phyloP scores from a whole-genome alignment of 2,888 invertebrate species.

The Ptychoptera albimana region DNA sequence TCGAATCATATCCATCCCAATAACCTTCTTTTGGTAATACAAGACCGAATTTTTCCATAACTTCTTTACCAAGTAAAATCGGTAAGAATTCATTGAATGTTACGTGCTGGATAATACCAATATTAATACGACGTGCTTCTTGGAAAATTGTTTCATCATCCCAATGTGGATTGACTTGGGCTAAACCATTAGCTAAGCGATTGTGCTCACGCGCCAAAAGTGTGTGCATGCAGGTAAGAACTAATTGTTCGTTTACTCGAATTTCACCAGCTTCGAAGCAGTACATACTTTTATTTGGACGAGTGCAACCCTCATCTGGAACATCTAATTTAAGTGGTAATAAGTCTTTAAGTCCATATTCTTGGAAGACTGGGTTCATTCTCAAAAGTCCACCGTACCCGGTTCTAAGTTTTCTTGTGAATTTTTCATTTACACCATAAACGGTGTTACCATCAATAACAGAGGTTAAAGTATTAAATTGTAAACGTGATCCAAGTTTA shows the following conservation, averaged over 20 bases:
- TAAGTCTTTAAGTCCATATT: slow-evolving; percentile 75
- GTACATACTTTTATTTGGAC: slow-evolving; percentile 77
- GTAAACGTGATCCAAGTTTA: slow-evolving; percentile 66
- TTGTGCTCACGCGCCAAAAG: slow-evolving; percentile 86
- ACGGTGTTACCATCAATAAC: slow-evolving; percentile 80
- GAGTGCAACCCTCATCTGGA: slow-evolving; percentile 83
- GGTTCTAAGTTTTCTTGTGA: slow-evolving; percentile 63
- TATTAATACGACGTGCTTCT: slow-evolving; percentile 68
- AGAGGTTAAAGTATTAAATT: slow-evolving; percentile 75
- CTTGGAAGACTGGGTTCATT: slow-evolving; percentile 79
- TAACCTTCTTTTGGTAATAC: slow-evolving; percentile 60
- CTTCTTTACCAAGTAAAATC: slow-evolving; percentile 73
- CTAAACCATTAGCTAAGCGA: slow-evolving; percentile 57
- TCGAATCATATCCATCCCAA: slow-evolving; percentile 48
- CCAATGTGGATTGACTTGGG: slow-evolving; percentile 79
- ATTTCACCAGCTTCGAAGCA: slow-evolving; percentile 93
- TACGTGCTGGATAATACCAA: slow-evolving; percentile 77
- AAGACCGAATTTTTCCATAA: slow-evolving; percentile 81
- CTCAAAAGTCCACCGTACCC: slow-evolving; percentile 68
- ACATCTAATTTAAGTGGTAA: slow-evolving; percentile 75
- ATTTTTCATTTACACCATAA: slow-evolving; percentile 72
- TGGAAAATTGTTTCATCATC: slow-evolving; percentile 85
- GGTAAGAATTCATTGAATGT: slow-evolving; percentile 84
- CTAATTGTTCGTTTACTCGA: slow-evolving; percentile 80
- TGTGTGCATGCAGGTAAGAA: slow-evolving; percentile 82